Conservation (phyloP, 2,797 vertebrate species). For the Centroberyx gerrardi region DNA sequence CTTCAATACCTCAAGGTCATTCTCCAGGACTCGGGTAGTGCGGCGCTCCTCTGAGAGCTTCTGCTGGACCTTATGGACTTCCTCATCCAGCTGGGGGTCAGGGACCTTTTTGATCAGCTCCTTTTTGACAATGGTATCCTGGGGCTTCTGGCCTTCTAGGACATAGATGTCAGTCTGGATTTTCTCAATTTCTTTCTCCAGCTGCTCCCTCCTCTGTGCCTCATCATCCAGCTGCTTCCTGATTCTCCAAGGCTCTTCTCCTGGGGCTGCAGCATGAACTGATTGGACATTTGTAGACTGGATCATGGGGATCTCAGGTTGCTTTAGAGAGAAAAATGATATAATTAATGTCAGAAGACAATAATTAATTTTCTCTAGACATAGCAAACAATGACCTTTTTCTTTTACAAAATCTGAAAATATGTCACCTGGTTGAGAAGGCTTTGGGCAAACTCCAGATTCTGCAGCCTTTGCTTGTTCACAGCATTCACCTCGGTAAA, state of each 20-base stretch:
- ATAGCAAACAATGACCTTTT: not conserved
- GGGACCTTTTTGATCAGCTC: conserved; percentile 94
- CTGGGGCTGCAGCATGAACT: conserved; percentile 71
- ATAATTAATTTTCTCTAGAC: not conserved
- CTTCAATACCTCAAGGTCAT: conserved; percentile 90
- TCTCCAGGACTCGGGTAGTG: conserved; percentile 89
- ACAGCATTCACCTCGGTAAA: conserved; percentile 95
- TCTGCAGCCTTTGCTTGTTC: conserved; percentile 92
- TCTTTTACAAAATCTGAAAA: not conserved
- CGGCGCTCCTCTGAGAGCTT: conserved; percentile 92
- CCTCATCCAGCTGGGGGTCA: conserved; percentile 94
- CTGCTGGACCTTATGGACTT: conserved; percentile 90
- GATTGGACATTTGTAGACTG: conserved; percentile 80
- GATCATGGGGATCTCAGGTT: conserved; percentile 85
- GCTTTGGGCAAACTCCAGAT: conserved; percentile 93
- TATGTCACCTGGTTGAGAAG: conserved; percentile 92
- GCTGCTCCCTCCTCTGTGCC: conserved; percentile 90
- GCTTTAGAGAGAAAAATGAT: conserved; percentile 77
- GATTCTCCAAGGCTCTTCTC: conserved; percentile 91
- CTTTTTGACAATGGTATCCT: conserved; percentile 92
- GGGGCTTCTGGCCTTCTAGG: conserved; percentile 92
- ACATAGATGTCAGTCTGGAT: conserved; percentile 92
- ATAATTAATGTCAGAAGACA: not conserved
- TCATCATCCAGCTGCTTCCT: conserved; percentile 94
- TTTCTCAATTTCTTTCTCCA: conserved; percentile 91